A percentile compares a stretch with the other conserved stretches of the same genome.
phyloP scores from a whole-genome alignment of 2,888 invertebrate species.

The Maniola hyperantus region DNA sequence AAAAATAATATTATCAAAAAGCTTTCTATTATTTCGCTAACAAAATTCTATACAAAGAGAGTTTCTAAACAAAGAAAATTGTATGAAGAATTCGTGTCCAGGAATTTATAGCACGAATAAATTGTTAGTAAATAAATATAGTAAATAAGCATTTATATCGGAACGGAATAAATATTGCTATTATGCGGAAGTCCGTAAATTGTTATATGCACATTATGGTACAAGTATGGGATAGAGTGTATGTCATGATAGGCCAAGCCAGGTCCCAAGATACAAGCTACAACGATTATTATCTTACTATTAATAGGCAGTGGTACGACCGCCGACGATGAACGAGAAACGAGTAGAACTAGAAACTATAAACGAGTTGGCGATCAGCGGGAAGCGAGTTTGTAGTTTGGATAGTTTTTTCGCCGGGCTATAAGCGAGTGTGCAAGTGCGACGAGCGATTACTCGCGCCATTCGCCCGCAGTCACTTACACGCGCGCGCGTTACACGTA shows the following conservation, averaged over 20 bases:
- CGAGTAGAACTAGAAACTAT: no score
- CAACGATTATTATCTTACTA: conserved; percentile 7
- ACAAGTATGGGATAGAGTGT: conserved; percentile 26
- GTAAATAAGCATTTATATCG: conserved; percentile 27
- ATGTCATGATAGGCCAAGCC: conserved; percentile 13
- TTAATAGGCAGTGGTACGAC: no score
- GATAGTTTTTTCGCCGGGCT: no score
- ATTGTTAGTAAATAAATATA: conserved; percentile 26
- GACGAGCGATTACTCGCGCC: no score
- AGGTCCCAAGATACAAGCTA: conserved; percentile 6
- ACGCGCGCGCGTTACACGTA: no score
- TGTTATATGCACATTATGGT: conserved; percentile 27
- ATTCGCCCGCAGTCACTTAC: no score
- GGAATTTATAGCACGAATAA: conserved; percentile 20
- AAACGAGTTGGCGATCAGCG: no score
- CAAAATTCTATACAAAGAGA: background rate
- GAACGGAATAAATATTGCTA: conserved; percentile 28
- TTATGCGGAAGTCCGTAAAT: conserved; percentile 31
- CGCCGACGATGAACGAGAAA: no score
- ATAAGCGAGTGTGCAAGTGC: no score
- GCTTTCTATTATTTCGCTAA: background rate
- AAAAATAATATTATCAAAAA: no score
- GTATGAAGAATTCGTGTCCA: conserved; percentile 1
- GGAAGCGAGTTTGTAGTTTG: no score
- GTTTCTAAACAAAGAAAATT: background rate